Base-by-base conservation (phyloP, 2,113 vertebrate species). In the Fregetta grallaria region DNA sequence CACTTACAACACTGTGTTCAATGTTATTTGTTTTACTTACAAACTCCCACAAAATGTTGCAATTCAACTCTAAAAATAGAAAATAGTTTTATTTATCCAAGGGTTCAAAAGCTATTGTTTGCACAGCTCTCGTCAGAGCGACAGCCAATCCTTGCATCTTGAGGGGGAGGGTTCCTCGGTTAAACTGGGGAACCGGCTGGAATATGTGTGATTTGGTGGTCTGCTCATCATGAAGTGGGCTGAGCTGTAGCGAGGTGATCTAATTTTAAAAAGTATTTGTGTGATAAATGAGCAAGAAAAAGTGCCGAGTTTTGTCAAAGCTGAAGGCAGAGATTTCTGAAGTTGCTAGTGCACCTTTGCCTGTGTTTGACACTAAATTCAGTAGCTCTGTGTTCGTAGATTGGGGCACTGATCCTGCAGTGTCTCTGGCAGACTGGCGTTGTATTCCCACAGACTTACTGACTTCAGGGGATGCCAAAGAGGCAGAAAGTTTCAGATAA, bases 61-160 rank as follows among this genome's bases (percentile, higher is more conserved):
- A 93, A 85, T 90, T 86, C 90, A 88, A n/a, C 74, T 38, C 88
- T n/a, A 71, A 76, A 85, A 76, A 92, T 87, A 90, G 92, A 49
- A 34, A 29, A 17, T 1, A 3, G 42, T 23, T 76, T 32, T 49
- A 32, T 91, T 95, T 87, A 45, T 17, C 15, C 30, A 29, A 7
- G 0, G 21, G 25, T 58, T 73, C 71, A 34, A 12, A 29, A 66
- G 88, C 71, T 1, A 3, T 47, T 80, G 78, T 86, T 73, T 36
- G 82, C 50, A 16, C 62, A 44, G 78, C 85, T 47, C 49, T 45
- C 1, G 0, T 9, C 58, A 52, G 84, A 49, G 86, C 23, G 62
- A 25, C 56, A 21, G 55, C 56, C 73, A 21, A 7, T 2, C 74
- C 44, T 59, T 15, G 44, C 5, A 1, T 22, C 29, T 15, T 1